Evolutionary conservation across 2,888 invertebrate genomes (phyloP).

Genomic region (Lycocerus yunnanus): DNA sequence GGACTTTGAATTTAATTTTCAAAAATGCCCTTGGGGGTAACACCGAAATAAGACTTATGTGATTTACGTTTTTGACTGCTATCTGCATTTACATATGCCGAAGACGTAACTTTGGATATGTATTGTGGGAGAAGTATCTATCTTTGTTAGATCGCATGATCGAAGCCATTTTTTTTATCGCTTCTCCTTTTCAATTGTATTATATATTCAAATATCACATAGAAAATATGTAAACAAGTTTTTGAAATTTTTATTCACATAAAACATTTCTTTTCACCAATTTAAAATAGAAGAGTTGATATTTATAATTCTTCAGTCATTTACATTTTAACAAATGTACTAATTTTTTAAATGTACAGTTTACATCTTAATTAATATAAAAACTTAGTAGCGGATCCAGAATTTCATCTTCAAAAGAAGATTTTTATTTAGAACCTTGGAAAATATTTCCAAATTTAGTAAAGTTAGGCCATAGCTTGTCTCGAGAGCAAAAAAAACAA

Average conservation of each 20-base stretch:
- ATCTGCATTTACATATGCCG: too few relatives aligned
- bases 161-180: too few relatives aligned
- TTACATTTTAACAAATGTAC: conserved; percentile 18
- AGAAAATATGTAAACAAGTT: neutral
- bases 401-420: neutral
- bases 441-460: neutral
- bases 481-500: neutral
- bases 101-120: too few relatives aligned
- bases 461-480: neutral
- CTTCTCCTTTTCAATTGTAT: too few relatives aligned
- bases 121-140: too few relatives aligned
- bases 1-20: too few relatives aligned
- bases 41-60: too few relatives aligned
- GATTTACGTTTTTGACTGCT: too few relatives aligned
- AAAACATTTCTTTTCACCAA: neutral
- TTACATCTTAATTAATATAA: neutral
- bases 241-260: neutral
- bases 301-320: conserved; percentile 20
- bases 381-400: neutral
- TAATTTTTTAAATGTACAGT: neutral
- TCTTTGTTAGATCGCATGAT: too few relatives aligned
- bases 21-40: too few relatives aligned
- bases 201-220: too few relatives aligned
- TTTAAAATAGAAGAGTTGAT: neutral
- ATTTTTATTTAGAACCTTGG: neutral